Evolutionary conservation across 2,888 invertebrate species (phyloP).

Genomic region (Choreutis nemorana): DNA sequence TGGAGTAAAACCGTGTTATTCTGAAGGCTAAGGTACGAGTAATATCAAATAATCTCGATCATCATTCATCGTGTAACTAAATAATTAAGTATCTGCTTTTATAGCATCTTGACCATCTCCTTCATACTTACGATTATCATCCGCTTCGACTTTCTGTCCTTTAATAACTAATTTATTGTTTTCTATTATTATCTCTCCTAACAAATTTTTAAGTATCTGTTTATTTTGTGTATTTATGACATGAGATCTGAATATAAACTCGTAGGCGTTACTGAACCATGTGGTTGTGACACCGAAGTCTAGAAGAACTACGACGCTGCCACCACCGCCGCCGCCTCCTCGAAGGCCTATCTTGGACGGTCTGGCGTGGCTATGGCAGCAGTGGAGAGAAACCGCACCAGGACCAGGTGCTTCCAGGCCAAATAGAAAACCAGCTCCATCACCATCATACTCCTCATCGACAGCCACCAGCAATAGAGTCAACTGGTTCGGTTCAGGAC

Average conservation of each 20-base stretch:
- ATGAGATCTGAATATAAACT: slow-evolving; percentile 45
- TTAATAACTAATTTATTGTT: too few relatives aligned
- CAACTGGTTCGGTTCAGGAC: slow-evolving; percentile 60
- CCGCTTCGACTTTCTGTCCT: too few relatives aligned
- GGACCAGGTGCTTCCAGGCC: slow-evolving; percentile 29
- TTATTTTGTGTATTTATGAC: too few relatives aligned
- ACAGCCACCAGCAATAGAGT: slow-evolving; percentile 35
- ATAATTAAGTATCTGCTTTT: too few relatives aligned
- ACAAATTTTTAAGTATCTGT: too few relatives aligned
- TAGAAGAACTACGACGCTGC: slow-evolving; percentile 41
- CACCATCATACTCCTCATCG: slow-evolving; percentile 27
- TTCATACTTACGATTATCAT: too few relatives aligned
- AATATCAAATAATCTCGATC: too few relatives aligned
- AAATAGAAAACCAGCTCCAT: slow-evolving; percentile 27
- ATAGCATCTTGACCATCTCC: too few relatives aligned
- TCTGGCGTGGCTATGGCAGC: slow-evolving; percentile 67
- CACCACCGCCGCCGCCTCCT: slow-evolving; percentile 48
- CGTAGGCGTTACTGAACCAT: slow-evolving; percentile 66
- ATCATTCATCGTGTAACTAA: too few relatives aligned
- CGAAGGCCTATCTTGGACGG: slow-evolving; percentile 62
- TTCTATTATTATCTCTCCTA: too few relatives aligned
- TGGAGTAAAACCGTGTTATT: too few relatives aligned
- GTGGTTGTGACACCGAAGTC: slow-evolving; percentile 64
- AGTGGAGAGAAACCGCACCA: slow-evolving; percentile 63
- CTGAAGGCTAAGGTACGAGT: too few relatives aligned